Evolutionary conservation across 2,888 invertebrate genomes (phyloP).

Genomic region (Merodon equestris): DNA sequence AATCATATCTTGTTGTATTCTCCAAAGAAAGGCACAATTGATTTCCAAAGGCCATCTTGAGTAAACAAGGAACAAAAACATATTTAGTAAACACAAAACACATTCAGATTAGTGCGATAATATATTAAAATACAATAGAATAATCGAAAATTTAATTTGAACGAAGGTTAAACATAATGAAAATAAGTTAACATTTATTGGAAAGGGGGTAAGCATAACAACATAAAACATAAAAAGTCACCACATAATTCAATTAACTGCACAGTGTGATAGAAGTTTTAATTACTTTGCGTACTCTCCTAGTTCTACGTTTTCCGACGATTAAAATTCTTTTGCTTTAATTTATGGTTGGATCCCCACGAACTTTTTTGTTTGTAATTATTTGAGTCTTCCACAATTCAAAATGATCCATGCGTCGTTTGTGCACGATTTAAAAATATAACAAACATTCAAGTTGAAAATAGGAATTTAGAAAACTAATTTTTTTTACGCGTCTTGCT

Average conservation of each 20-base stretch:
- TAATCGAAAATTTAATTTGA: slow-evolving; percentile 19
- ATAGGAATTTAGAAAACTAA: background rate
- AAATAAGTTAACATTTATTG: slow-evolving; percentile 12
- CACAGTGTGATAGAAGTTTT: slow-evolving; percentile 55
- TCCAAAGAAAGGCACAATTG: no score
- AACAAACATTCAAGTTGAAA: slow-evolving; percentile 16
- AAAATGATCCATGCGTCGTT: slow-evolving; percentile 22
- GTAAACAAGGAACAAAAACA: no score
- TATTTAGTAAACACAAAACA: no score
- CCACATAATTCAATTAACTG: slow-evolving; percentile 63
- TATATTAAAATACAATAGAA: no score
- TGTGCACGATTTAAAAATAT: slow-evolving; percentile 6
- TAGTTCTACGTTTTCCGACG: slow-evolving; percentile 48
- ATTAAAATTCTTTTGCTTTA: slow-evolving; percentile 50
- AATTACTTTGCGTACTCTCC: slow-evolving; percentile 50
- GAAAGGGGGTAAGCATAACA: slow-evolving; percentile 17
- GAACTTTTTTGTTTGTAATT: slow-evolving; percentile 42
- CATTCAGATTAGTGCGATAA: no score
- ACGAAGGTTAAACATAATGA: slow-evolving; percentile 33
- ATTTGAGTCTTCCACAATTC: slow-evolving; percentile 15
- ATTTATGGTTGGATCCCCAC: slow-evolving; percentile 53
- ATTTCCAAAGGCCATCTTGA: no score
- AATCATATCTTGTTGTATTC: no score
- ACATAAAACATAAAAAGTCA: slow-evolving; percentile 58
- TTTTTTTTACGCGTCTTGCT: slow-evolving; percentile 3